Evolutionary conservation across 2,113 vertebrate genomes (phyloP), one percentile per base, ranked within the genome.

Genomic region (Brachyhypopomus gauderio): DNA sequence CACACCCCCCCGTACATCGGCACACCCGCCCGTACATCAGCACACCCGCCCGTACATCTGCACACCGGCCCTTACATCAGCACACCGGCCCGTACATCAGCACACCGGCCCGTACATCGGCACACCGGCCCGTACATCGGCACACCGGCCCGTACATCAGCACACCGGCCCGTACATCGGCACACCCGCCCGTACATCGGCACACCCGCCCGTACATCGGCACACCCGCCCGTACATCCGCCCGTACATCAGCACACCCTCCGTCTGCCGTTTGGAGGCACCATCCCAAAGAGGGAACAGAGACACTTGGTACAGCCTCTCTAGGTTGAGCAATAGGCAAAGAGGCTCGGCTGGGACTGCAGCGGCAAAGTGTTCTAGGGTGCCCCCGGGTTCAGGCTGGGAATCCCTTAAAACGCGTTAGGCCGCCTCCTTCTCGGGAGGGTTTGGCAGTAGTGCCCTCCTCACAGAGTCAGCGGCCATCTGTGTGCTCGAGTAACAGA

Each of bases 261-360:
- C 45, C 45, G 8, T 52, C 11, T 52, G 12, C 12, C 30, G 30
- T 52, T 48, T 52, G 12, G 45, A 52, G 5, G 45, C 2, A 1
- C 14, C 45, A 1, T 8, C 45, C 45, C 45, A 52, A 14, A 7
- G 12, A 52, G 45, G 45, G 12, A 12, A 14, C 45, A 14, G 5
- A 41, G 30, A 23, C 84, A 83, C 83, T 78, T 83, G 84, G 30
- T 2, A 30, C 30, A 14, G 12, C 11, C 45, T 52, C 45, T 52
- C 45, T 12, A 52, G 41, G 41, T 5, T 45, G 75, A 70, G 45
- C 58, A 20, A 36, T 45, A 27, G 59, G 23, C 38, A 77, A 48
- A 55, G 55, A 63, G 25, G 30, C 69, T 59, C 75, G 59, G 20
- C 72, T 70, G 2, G 58, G 8, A 58, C n/a, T 34, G 12, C 45